A percentile compares a stretch with the other conserved stretches of the same genome.
Evolutionary conservation across 2,888 invertebrate species (phyloP).

Genomic region (Apotomis betuletana): DNA sequence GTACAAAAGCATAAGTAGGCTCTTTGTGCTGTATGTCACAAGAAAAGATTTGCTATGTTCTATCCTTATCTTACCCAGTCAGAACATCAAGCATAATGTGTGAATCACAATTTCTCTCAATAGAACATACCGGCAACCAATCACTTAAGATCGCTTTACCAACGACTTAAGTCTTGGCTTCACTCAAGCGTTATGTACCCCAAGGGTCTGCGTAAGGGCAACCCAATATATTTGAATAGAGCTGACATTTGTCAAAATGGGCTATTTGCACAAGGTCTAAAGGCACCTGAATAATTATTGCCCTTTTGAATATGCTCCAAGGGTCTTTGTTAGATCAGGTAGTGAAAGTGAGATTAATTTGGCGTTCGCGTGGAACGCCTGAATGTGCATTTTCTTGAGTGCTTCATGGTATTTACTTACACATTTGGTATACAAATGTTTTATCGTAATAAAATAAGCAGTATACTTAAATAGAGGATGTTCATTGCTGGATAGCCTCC

Average conservation of each 20-base stretch:
- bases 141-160: constrained; percentile 12
- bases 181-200: constrained; percentile 7
- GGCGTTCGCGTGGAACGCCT: too few species aligned
- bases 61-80: too few species aligned
- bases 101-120: not conserved
- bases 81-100: too few species aligned
- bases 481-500: too few species aligned
- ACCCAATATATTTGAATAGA: constrained; percentile 31
- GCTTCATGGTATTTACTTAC: too few species aligned
- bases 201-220: constrained; percentile 8
- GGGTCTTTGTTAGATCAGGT: constrained; percentile 10
- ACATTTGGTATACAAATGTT: too few species aligned
- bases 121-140: not conserved
- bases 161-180: not conserved
- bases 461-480: too few species aligned
- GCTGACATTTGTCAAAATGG: constrained; percentile 33
- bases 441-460: too few species aligned
- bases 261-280: constrained; percentile 20
- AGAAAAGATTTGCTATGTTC: too few species aligned
- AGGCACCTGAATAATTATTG: constrained; percentile 31
- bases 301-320: constrained; percentile 26
- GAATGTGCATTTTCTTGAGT: too few species aligned
- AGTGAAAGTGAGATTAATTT: constrained; percentile 20
- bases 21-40: too few species aligned
- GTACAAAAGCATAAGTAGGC: too few species aligned